These are phyloP conservation scores for Gisinianus flammeolus DNA, from an alignment of 2,888 invertebrate species.

Conservation along the genomic window DNA sequence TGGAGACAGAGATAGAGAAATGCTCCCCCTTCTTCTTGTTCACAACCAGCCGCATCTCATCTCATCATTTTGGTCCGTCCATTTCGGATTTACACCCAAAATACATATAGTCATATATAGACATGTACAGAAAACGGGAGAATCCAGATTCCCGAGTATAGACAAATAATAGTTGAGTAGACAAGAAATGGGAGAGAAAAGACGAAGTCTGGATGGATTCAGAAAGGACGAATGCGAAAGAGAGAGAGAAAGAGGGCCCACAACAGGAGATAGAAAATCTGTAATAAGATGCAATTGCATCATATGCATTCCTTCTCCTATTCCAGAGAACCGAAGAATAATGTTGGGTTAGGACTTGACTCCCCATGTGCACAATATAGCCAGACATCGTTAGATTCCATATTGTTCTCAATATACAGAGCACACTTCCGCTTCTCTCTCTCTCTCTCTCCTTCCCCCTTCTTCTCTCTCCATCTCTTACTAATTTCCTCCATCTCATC, in stretches of 20 bases:
- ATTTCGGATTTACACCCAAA: slow-evolving; percentile 11
- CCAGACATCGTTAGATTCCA: neutral
- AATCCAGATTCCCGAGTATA: too few relatives aligned
- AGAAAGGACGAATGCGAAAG: neutral
- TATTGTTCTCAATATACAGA: neutral
- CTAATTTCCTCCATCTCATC: slow-evolving; percentile 43
- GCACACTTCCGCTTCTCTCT: slow-evolving; percentile 18
- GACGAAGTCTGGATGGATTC: neutral
- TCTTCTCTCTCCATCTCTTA: slow-evolving; percentile 8
- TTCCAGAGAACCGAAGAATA: neutral
- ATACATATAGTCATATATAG: neutral
- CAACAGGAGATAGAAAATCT: neutral
- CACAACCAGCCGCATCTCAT: slow-evolving; percentile 21
- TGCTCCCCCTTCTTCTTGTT: neutral
- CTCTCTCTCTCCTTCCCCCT: slow-evolving; percentile 16
- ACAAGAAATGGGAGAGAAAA: neutral
- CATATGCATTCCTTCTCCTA: neutral
- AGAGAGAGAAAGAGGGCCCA: neutral
- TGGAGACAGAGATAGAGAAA: neutral
- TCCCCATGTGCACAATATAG: neutral
- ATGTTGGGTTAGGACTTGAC: neutral
- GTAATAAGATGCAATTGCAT: slow-evolving; percentile 6
- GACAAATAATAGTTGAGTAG: neutral
- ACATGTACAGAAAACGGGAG: neutral
- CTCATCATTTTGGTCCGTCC: slow-evolving; percentile 30